phyloP scores from a whole-genome alignment of 2,888 invertebrate species.

The Dione vanillae region DNA sequence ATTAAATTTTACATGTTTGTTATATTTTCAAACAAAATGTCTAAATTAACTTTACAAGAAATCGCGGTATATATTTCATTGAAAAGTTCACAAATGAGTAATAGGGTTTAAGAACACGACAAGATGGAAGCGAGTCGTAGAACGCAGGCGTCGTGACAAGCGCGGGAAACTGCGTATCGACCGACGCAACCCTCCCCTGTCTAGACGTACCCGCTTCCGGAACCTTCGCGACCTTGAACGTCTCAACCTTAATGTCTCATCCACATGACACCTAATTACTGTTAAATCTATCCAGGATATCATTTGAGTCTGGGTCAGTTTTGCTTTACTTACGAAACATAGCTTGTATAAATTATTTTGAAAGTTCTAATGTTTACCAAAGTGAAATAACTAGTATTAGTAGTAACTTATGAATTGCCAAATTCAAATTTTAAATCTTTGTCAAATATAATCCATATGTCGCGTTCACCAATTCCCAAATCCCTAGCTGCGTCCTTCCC shows the following conservation, averaged over 20 bases:
- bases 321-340: background rate
- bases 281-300: slow-evolving; percentile 41
- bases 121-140: slow-evolving; percentile 64
- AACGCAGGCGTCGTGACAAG: slow-evolving; percentile 76
- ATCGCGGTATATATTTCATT: slow-evolving; percentile 1
- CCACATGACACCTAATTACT: slow-evolving; percentile 63
- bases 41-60: background rate
- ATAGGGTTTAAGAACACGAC: slow-evolving; percentile 58
- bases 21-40: background rate
- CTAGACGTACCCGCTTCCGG: slow-evolving; percentile 83
- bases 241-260: slow-evolving; percentile 81
- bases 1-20: background rate
- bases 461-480: slow-evolving; percentile 7
- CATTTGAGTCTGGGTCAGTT: slow-evolving; percentile 11
- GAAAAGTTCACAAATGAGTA: slow-evolving; percentile 42
- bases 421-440: background rate
- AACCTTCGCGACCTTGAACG: slow-evolving; percentile 84
- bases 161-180: slow-evolving; percentile 84
- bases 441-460: background rate
- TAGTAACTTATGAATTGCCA: no score
- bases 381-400: no score
- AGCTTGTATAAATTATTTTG: background rate
- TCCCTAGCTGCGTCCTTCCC: slow-evolving; percentile 30
- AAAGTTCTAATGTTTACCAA: background rate
- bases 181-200: slow-evolving; percentile 75